Evolutionary conservation across 2,797 vertebrate genomes (phyloP), one percentile per base, ranked within the genome.

Genomic region (Octomys mimax): DNA sequence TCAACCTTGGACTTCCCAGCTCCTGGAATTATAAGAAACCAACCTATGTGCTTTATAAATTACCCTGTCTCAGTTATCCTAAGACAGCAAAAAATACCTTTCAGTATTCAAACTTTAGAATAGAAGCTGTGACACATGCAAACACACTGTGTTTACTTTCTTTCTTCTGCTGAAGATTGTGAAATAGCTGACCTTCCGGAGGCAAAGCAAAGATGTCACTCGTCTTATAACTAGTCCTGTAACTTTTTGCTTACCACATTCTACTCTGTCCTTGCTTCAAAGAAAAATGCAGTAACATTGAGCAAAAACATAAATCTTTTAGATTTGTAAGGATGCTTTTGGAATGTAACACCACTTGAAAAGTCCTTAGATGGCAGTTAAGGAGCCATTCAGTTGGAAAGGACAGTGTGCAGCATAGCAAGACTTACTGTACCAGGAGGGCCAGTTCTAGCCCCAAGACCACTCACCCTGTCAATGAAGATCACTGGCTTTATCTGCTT

Each of bases 351-450:
- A 54, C 2, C 54, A 28, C 71, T 24, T n/a, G 36, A 81, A 68
- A 54, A 46, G 39, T 36, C 54, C 61, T 18, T 6, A 54, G 66
- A 10, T 28, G 39, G 31, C 11, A 42, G 8, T 1, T 8, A 2
- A 3, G 24, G 10, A 6, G 21, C n/a, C 49, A 0, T 36, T 21
- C 18, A 13, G 3, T 13, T n/a, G n/a, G 6, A 79, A 18, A 6
- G 24, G 6, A 31, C 1, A 59, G 54, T 11, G 5, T 26, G 24
- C 2, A 19, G 9, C 9, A 59, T 5, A 75, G 22, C 24, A 13
- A 79, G 77, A 33, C 2, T 18, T 0, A 1, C 3, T 0, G n/a
- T 11, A 49, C 11, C 24, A 14, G 7, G 0, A 4, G 10, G 54
- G 10, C 24, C 36, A 31, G n/a, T 24, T 31, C 52, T 33, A 77